Percentiles rank a stretch among this genome's conserved stretches.
These are phyloP conservation scores for Acrocephalus arundinaceus DNA, from an alignment of 2,113 vertebrate species.

Conservation along the genomic window DNA sequence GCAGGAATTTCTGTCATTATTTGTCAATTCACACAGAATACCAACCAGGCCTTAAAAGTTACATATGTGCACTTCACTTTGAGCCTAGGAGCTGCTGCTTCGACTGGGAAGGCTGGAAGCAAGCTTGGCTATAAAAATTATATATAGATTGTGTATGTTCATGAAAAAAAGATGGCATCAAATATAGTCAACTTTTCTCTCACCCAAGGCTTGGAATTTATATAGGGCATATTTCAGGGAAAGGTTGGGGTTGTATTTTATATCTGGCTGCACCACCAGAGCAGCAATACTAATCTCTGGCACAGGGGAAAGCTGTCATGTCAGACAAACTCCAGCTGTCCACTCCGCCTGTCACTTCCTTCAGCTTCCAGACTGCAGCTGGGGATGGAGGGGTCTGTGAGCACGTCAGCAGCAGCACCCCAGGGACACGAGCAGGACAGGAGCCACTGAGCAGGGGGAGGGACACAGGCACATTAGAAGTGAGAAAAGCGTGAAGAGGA, in stretches of 20 bases:
- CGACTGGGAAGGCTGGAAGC: neutral
- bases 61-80: neutral
- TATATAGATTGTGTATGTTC: neutral
- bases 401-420: neutral
- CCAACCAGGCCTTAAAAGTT: neutral
- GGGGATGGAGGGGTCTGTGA: neutral
- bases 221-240: conserved; percentile 17
- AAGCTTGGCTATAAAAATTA: neutral
- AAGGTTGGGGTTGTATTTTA: neutral
- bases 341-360: conserved; percentile 3
- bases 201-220: conserved; percentile 31
- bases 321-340: conserved; percentile 52
- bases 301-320: conserved; percentile 29
- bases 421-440: neutral
- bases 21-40: neutral
- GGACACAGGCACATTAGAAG: neutral
- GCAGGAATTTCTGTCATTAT: neutral
- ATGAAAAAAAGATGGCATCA: conserved; percentile 18
- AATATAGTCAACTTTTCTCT: neutral
- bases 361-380: neutral
- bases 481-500: neutral
- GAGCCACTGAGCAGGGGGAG: neutral
- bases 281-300: neutral
- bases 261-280: neutral
- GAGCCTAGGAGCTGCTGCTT: neutral